These are phyloP conservation scores for Anarrhichthys ocellatus DNA, from an alignment of 2,113 vertebrate genomes.

Conservation along the genomic window DNA sequence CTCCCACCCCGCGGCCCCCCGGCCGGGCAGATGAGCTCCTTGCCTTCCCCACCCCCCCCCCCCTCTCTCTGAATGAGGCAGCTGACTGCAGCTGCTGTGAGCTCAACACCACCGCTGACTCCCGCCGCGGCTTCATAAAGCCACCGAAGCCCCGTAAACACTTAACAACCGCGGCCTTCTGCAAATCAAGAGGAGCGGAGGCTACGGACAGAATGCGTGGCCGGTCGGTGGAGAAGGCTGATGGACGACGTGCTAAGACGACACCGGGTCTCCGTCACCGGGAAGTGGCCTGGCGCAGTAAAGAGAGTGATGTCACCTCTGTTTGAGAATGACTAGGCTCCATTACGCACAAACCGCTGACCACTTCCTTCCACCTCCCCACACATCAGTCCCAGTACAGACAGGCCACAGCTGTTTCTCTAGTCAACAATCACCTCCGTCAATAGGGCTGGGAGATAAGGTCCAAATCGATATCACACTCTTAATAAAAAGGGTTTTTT, in stretches of 20 bases:
- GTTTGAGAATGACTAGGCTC: constrained; percentile 1
- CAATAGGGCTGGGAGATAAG: too few relatives aligned
- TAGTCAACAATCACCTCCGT: constrained; percentile 8
- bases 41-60: constrained; percentile 41
- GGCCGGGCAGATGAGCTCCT: constrained; percentile 55
- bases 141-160: constrained; percentile 60
- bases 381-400: neutral
- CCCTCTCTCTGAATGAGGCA: constrained; percentile 28
- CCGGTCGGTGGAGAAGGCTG: constrained; percentile 11
- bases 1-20: too few relatives aligned
- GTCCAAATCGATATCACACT: neutral
- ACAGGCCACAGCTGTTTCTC: constrained; percentile 6
- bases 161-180: constrained; percentile 20
- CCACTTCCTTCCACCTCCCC: constrained; percentile 14
- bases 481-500: neutral
- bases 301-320: constrained; percentile 37
- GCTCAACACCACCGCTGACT: constrained; percentile 30
- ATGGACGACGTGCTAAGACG: too few relatives aligned
- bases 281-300: constrained; percentile 24
- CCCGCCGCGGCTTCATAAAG: constrained; percentile 36
- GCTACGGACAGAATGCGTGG: neutral
- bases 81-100: constrained; percentile 69
- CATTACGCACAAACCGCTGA: constrained; percentile 28
- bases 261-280: constrained; percentile 21
- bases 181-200: too few relatives aligned